phyloP scores from a whole-genome alignment of 1,140 invertebrate genomes.

The Cyclina sinensis region DNA sequence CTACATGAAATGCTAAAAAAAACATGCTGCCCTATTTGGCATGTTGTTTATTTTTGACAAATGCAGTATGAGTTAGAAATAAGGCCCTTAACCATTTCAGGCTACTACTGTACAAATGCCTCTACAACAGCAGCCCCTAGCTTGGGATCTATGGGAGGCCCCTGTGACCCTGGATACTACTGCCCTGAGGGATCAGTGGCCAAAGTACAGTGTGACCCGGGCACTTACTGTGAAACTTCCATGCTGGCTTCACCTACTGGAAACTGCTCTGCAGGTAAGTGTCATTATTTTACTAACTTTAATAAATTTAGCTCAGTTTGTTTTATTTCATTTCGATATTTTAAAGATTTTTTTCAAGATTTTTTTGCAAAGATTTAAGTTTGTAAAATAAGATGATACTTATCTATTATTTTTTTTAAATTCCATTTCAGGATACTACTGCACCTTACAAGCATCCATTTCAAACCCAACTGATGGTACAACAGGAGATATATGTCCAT shows the following conservation, averaged over 20 bases:
- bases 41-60: no score
- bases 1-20: no score
- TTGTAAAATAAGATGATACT: no score
- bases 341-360: no score
- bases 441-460: constrained; percentile 73
- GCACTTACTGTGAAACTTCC: constrained; percentile 78
- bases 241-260: constrained; percentile 75
- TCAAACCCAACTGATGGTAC: constrained; percentile 77
- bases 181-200: constrained; percentile 80
- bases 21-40: no score
- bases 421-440: constrained; percentile 81
- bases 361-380: background rate
- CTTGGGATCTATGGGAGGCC: constrained; percentile 74
- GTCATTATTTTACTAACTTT: background rate
- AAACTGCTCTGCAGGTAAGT: constrained; percentile 80
- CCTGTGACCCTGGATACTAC: constrained; percentile 79
- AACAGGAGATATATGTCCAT: constrained; percentile 80
- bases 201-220: constrained; percentile 78
- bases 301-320: no score
- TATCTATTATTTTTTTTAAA: no score
- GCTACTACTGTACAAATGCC: constrained; percentile 83
- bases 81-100: constrained; percentile 61
- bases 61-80: no score
- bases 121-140: constrained; percentile 75
- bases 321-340: background rate